phyloP scores from a whole-genome alignment of 2,797 vertebrate species.

The Babyrousa celebensis region DNA sequence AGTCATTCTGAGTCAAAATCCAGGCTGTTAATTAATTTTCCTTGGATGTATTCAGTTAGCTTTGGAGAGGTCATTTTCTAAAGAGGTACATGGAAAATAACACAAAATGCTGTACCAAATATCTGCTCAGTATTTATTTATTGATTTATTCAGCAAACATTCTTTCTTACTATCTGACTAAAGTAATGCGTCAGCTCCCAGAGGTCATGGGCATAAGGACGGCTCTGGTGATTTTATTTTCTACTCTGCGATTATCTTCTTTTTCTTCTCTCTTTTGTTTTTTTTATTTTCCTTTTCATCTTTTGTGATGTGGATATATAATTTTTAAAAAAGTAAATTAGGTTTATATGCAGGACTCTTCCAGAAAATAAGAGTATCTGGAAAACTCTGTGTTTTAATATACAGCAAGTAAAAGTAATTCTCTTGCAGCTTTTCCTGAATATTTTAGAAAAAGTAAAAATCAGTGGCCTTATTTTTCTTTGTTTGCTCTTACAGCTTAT shows the following conservation, averaged over 20 bases:
- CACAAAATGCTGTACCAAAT: not conserved
- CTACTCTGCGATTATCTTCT: not conserved
- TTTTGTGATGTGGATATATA: constrained; percentile 51
- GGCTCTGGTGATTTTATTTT: constrained; percentile 10
- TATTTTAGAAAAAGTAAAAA: constrained; percentile 72
- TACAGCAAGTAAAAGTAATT: constrained; percentile 25
- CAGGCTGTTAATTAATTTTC: constrained; percentile 28
- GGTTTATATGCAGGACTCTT: constrained; percentile 23
- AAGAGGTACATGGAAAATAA: constrained; percentile 8
- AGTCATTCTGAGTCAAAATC: constrained; percentile 2
- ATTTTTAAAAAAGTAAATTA: constrained; percentile 67
- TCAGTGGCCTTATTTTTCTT: constrained; percentile 26
- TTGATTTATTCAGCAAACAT: constrained; percentile 30
- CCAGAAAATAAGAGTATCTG: constrained; percentile 70
- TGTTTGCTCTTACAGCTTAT: constrained; percentile 3
- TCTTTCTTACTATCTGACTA: constrained; percentile 7
- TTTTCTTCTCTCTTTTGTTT: not conserved
- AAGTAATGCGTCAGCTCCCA: not conserved
- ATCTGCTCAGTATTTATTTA: constrained; percentile 43
- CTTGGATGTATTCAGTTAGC: constrained; percentile 15
- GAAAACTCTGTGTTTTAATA: constrained; percentile 34
- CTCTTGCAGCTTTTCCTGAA: constrained; percentile 51
- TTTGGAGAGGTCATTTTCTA: constrained; percentile 7
- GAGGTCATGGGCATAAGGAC: not conserved
- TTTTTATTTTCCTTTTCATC: too few species aligned